Conservation (phyloP, 2,113 vertebrate genomes). For the Brevimyrus niger region DNA sequence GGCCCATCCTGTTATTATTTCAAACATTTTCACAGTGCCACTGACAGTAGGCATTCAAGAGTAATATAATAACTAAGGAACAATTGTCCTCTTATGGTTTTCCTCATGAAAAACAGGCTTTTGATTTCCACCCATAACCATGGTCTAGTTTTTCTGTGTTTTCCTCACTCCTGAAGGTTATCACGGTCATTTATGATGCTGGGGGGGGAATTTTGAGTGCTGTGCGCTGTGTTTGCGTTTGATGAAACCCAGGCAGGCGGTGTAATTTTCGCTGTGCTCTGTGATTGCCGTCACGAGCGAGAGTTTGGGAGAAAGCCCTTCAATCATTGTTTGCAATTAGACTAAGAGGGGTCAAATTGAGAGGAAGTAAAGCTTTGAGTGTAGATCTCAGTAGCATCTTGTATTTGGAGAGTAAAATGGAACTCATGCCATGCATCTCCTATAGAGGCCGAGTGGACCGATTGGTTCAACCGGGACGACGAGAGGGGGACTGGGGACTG, state of each 20-base stretch:
- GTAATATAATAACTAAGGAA: neutral
- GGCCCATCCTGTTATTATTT: neutral
- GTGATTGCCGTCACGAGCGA: neutral
- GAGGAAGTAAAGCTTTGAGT: constrained; percentile 23
- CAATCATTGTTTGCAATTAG: constrained; percentile 35
- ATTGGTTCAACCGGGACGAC: constrained; percentile 81
- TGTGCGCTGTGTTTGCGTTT: constrained; percentile 16
- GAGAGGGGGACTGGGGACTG: constrained; percentile 73
- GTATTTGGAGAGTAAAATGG: neutral
- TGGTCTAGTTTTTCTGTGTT: constrained; percentile 8
- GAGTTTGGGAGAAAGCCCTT: constrained; percentile 23
- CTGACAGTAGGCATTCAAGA: neutral
- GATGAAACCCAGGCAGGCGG: constrained; percentile 1
- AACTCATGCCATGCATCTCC: neutral
- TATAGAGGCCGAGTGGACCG: constrained; percentile 88
- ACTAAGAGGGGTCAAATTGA: constrained; percentile 32
- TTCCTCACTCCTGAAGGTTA: constrained; percentile 5
- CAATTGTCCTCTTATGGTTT: neutral
- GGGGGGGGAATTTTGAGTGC: neutral
- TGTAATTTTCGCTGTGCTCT: constrained; percentile 12
- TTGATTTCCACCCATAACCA: neutral
- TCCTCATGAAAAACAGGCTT: neutral
- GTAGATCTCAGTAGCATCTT: constrained; percentile 31
- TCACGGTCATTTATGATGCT: constrained; percentile 1
- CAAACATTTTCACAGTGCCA: neutral